Evolutionary conservation across 2,113 vertebrate species (phyloP), one percentile per base, ranked within the genome.

Genomic region (Picathartes gymnocephalus): DNA sequence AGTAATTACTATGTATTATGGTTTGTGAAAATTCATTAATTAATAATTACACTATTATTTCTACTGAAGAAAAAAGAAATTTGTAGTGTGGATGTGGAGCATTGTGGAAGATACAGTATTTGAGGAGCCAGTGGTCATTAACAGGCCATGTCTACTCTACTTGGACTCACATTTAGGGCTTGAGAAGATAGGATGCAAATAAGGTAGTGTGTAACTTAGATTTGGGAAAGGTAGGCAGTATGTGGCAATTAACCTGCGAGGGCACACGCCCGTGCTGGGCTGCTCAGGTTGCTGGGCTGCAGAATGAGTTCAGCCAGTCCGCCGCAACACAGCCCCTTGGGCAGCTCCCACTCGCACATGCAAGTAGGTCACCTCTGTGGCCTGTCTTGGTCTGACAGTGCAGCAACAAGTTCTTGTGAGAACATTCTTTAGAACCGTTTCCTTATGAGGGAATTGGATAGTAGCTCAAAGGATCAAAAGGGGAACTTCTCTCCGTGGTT

Each of bases 181-280:
- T 73, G 50, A 65, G 45, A 64, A 92, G 10, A 7, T 39, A 50
- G 9, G 31, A 35, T 35, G 11, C 25, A 65, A 58, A 10, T 50
- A 35, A 60, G 4, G 11, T 33, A 66, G 8, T 65, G 24, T 70
- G 7, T 50, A 83, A 20, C 5, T 21, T 62, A 69, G 14, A 31
- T 94, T 64, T 69, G 39, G 39, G 58, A 89, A 72, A 72, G 6
- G 9, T 40, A 33, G 69, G 44, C 9, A 45, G 10, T 25, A 23
- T 48, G 31, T 28, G 25, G 18, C 18, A 30, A 42, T 37, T 40
- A 31, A 31, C 15, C 27, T 13, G 17, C 31, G 15, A 15, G 35
- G 35, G 4, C 24, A 39, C 24, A 1, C 8, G 23, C 10, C 23
- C 1, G 0, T 54, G 27, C 25, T 50, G 42, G 35, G 25, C 16